These are phyloP conservation scores for Anolis apletophallus DNA, from an alignment of 2,797 vertebrate genomes.

Conservation along the genomic window DNA sequence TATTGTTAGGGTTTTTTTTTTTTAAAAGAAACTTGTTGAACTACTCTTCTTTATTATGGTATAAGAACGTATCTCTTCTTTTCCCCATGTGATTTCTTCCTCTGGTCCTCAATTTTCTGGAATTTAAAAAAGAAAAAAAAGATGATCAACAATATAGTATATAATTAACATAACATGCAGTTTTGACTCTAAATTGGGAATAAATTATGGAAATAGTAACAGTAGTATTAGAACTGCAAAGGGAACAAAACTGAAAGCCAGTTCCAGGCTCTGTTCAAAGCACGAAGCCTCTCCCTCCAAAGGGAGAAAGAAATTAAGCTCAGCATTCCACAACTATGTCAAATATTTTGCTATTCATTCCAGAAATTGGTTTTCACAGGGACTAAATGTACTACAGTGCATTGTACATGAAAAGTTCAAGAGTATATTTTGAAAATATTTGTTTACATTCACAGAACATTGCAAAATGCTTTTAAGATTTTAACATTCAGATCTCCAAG, in stretches of 20 bases:
- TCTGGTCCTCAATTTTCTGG: no score
- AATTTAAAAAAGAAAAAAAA: neutral
- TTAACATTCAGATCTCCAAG: neutral
- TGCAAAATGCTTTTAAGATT: neutral
- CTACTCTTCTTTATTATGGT: no score
- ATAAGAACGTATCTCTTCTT: no score
- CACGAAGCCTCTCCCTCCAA: neutral
- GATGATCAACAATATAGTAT: neutral
- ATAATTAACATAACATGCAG: neutral
- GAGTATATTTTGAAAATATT: neutral
- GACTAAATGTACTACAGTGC: slow-evolving; percentile 10
- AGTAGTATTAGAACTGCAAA: neutral
- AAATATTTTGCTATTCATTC: slow-evolving; percentile 18
- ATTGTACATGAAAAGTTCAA: slow-evolving; percentile 18
- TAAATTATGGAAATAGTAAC: slow-evolving; percentile 20
- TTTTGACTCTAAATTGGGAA: neutral
- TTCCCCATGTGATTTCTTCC: no score
- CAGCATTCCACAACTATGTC: neutral
- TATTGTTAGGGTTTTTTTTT: no score
- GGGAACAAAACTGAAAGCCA: neutral
- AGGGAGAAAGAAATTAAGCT: slow-evolving; percentile 2
- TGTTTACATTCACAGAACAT: neutral
- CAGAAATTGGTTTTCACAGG: slow-evolving; percentile 21
- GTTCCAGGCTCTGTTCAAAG: slow-evolving; percentile 17
- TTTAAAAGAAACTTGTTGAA: no score